Evolutionary conservation across 2,113 vertebrate genomes (phyloP).

Genomic region (Hippolais icterina): DNA sequence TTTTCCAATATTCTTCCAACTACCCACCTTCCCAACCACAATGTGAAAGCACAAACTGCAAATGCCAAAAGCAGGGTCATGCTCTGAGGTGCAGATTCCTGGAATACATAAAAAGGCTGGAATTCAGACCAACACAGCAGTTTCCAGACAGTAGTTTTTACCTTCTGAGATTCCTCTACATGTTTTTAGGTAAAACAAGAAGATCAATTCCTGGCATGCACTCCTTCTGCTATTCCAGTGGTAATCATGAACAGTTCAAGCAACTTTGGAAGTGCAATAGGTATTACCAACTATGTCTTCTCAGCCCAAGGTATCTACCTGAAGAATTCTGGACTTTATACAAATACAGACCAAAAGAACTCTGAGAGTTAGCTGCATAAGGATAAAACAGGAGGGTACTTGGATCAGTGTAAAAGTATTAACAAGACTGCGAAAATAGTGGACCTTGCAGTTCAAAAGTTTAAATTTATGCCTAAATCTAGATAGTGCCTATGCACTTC

Average conservation of each 20-base stretch:
- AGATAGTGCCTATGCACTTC: neutral
- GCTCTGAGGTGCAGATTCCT: neutral
- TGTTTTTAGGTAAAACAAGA: neutral
- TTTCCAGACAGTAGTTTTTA: neutral
- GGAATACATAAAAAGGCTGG: neutral
- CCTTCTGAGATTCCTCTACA: neutral
- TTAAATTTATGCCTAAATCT: neutral
- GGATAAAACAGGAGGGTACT: neutral
- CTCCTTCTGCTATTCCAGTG: neutral
- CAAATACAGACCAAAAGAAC: neutral
- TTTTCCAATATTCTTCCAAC: neutral
- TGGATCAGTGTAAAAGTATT: neutral
- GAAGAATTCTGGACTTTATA: neutral
- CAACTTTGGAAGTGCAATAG: neutral
- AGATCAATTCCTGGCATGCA: neutral
- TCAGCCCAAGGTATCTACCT: neutral
- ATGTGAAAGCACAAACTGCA: neutral
- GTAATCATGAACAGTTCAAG: neutral
- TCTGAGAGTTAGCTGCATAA: neutral
- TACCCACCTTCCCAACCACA: neutral
- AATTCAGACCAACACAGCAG: neutral
- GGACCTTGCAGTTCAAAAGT: neutral
- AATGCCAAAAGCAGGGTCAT: accelerated
- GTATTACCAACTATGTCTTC: neutral
- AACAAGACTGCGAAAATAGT: neutral